Evolutionary conservation across 1,140 invertebrate genomes (phyloP), one percentile per base, ranked within the genome.

Genomic region (Potamilus streckersoni): DNA sequence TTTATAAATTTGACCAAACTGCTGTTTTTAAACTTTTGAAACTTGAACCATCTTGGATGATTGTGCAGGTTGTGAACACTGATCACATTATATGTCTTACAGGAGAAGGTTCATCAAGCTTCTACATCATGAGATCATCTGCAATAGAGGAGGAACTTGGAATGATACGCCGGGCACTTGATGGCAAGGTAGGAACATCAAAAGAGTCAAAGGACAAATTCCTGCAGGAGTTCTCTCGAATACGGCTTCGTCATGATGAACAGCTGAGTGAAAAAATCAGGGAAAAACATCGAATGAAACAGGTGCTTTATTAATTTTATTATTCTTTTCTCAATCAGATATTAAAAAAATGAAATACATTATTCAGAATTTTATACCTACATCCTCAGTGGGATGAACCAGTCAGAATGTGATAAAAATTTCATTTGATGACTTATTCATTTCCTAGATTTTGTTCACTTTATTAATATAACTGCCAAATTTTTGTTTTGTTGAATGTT

Each of bases 61-160:
- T 23, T 62, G 19, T 1, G 23, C 60, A 61, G 60, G 19, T 61
- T n/a, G 19, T 62, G 2, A 71, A 61, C 63, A 56, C 19, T 20
- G 72, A 72, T 61, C n/a, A 66, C 27, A 69, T 0, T 68, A 23
- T 71, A 55, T 19, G 8, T 19, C 14, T 60, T 71, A 23, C 59
- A 80, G 81, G 79, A 12, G 80, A 83, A 68, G 84, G 84, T 23
- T 60, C 67, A 16, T 58, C 65, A 2, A 69, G 71, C 17, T 60
- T 82, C 15, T 78, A 76, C 12, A 82, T 80, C 17, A 70, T 74
- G 4, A 71, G 79, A 20, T 83, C 84, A 61, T 82, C 80, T 58
- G 80, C 82, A 8, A 72, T 86, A 59, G 87, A 88, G 55, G 74
- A 74, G n/a, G 85, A 87, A 65, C 31, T 87, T 31, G 81, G 83